Conservation (phyloP, 2,888 invertebrate species). For the Dascillus cervinus region DNA sequence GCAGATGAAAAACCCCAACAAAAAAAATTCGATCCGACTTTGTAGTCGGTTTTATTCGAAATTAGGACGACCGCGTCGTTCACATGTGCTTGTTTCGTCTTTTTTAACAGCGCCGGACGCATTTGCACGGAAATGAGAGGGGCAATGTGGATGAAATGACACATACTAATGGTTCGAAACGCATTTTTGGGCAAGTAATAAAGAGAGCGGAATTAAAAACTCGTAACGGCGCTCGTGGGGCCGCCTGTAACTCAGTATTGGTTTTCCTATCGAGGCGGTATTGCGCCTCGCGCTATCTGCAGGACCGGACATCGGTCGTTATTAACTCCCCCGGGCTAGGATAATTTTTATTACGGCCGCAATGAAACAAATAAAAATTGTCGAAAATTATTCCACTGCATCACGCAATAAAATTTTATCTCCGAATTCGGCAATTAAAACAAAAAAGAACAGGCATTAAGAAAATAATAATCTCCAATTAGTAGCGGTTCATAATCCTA, state of each 20-base stretch:
- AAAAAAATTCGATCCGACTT: conserved; percentile 25
- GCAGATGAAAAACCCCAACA: conserved; percentile 29
- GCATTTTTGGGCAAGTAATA: conserved; percentile 30
- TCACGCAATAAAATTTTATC: conserved; percentile 1
- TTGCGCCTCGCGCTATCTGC: conserved; percentile 26
- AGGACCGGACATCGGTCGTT: conserved; percentile 26
- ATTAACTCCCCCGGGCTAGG: conserved; percentile 30
- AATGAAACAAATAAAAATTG: too few species aligned
- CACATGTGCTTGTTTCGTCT: neutral
- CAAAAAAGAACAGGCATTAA: conserved; percentile 20
- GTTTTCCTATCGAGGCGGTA: conserved; percentile 29
- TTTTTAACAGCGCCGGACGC: neutral
- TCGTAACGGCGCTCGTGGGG: conserved; percentile 35
- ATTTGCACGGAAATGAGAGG: conserved; percentile 3
- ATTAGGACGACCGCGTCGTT: conserved; percentile 16
- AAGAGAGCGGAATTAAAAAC: conserved; percentile 38
- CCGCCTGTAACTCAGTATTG: conserved; percentile 31
- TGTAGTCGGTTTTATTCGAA: conserved; percentile 19
- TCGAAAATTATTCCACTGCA: too few species aligned
- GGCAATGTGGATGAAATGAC: conserved; percentile 21
- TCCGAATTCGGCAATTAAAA: conserved; percentile 17
- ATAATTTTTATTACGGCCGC: conserved; percentile 31
- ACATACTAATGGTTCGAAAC: conserved; percentile 30
- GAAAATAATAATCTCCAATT: conserved; percentile 27
- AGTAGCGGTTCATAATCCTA: conserved; percentile 19